Evolutionary conservation across 2,888 invertebrate species (phyloP), one percentile per base, ranked within the genome.

Genomic region (Oligia fasciuncula): DNA sequence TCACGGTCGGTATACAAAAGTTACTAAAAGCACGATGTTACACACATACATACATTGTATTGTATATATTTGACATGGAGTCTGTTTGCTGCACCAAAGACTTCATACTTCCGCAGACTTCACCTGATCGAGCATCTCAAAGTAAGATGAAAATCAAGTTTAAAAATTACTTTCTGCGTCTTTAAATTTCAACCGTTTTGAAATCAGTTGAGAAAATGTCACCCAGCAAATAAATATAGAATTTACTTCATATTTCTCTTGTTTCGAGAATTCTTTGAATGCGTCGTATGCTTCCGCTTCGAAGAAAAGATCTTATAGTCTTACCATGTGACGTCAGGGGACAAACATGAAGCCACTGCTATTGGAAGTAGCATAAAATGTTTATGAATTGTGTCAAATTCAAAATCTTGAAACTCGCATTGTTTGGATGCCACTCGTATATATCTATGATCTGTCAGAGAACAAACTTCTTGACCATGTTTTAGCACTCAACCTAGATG

Each of bases 251-350:
- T 65, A 83, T 80, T 73, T 67, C 82, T 76, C 72, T 78, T 79
- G 79, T 83, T 80, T 73, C 78, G 65, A 73, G 73, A 87, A 65
- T 88, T 88, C 89, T 60, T 63, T 73, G 86, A 87, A 89, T 69
- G 49, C 66, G 71, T 80, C 77, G 72, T 65, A 76, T 68, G 76
- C 81, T 86, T 83, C 82, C 84, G 80, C 68, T 89, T 89, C 88
- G 63, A 46, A 70, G 88, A 88, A 88, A 81, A 82, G 35, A 76
- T 88, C 81, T 83, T 73, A 74, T 72, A 77, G 71, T 69, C 35
- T 67, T 62, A 46, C 60, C 29, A 51, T 69, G 70, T 86, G 82
- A 83, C 80, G 81, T 87, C 78, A 79, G 63, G 71, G 8, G 63
- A 11, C 17, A 68, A 54, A 83, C 71, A 80, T 86, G 76, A 85